phyloP scores from a whole-genome alignment of 2,797 vertebrate genomes.

The Hephaestus fuliginosus region DNA sequence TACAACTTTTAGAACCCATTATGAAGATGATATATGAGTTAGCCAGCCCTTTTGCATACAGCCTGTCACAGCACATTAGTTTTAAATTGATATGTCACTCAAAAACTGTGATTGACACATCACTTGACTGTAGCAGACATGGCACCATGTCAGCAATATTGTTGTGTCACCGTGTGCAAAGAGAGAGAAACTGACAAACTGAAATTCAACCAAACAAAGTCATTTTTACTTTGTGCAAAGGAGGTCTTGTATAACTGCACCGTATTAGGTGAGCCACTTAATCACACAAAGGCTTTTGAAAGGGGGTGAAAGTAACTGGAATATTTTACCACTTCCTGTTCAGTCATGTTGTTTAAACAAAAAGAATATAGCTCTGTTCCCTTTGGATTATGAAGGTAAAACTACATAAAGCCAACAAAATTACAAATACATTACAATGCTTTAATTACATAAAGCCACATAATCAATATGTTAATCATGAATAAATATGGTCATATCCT shows the following conservation, averaged over 20 bases:
- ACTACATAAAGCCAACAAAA: background rate
- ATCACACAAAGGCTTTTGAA: background rate
- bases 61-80: slow-evolving; percentile 44
- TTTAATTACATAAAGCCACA: background rate
- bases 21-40: slow-evolving; percentile 28
- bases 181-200: slow-evolving; percentile 6
- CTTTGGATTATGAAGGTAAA: background rate
- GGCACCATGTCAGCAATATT: slow-evolving; percentile 45
- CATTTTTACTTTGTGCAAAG: background rate
- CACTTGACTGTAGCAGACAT: slow-evolving; percentile 22
- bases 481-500: background rate
- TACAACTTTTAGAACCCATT: slow-evolving; percentile 25
- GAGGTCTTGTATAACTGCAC: background rate
- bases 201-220: slow-evolving; percentile 9
- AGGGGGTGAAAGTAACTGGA: background rate
- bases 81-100: slow-evolving; percentile 63
- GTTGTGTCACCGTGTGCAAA: background rate
- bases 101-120: slow-evolving; percentile 48
- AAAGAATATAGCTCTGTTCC: background rate
- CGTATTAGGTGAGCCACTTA: too few species aligned
- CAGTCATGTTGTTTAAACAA: background rate
- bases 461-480: slow-evolving; percentile 1
- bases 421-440: too few species aligned
- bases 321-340: background rate
- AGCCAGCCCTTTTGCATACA: slow-evolving; percentile 33